Conservation (phyloP, 2,113 vertebrate species). For the Dicentrarchus labrax region DNA sequence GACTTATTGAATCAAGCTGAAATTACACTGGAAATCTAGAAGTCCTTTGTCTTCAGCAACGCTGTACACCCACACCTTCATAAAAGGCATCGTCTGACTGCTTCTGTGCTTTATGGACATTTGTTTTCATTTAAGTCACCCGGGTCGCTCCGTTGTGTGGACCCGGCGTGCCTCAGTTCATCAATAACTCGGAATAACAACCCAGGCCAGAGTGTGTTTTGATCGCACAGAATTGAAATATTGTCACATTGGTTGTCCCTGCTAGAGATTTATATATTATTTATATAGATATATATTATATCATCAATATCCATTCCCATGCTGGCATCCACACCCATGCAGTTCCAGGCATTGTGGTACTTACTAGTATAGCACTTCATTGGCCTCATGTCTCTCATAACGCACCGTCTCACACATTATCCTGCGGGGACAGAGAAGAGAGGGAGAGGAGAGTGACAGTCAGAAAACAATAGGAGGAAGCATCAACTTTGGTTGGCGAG, state of each 20-base stretch:
- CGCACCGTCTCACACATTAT: constrained; percentile 98
- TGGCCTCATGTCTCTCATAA: constrained; percentile 97
- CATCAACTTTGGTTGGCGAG: neutral
- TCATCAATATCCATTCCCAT: constrained; percentile 3
- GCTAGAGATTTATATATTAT: neutral
- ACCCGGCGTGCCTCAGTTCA: neutral
- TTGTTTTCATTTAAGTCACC: constrained; percentile 47
- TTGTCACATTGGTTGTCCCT: neutral
- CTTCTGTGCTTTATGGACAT: constrained; percentile 21
- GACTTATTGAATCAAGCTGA: constrained; percentile 35
- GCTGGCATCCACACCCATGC: neutral
- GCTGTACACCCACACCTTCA: neutral
- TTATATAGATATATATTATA: neutral
- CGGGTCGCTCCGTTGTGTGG: neutral
- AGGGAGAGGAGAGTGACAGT: neutral
- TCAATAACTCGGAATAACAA: constrained; percentile 37
- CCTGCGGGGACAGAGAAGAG: constrained; percentile 82
- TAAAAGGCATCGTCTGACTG: neutral
- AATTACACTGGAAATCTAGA: constrained; percentile 22
- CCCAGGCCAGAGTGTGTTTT: neutral
- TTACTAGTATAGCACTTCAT: constrained; percentile 99
- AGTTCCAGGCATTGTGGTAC: constrained; percentile 75
- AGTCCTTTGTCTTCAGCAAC: neutral
- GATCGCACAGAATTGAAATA: constrained; percentile 13
- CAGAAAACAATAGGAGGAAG: constrained; percentile 23